Evolutionary conservation across 2,113 vertebrate genomes (phyloP).

Genomic region (Tiliqua scincoides): DNA sequence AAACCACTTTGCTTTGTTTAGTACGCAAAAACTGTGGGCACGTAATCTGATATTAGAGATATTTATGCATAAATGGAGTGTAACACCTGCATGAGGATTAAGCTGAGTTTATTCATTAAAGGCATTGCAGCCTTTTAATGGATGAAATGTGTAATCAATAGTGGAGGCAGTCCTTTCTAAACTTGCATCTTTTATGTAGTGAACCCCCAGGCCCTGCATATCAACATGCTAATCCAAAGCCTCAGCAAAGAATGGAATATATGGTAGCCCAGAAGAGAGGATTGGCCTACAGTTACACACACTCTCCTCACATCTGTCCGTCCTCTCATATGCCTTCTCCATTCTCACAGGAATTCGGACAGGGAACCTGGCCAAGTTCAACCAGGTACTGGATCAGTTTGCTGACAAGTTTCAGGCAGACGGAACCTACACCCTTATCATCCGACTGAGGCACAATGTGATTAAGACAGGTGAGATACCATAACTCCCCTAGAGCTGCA

Average conservation of each 20-base stretch:
- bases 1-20: neutral
- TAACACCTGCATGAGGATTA: neutral
- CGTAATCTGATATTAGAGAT: neutral
- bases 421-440: slow-evolving; percentile 97
- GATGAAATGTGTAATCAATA: neutral
- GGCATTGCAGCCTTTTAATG: neutral
- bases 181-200: neutral
- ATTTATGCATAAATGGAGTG: neutral
- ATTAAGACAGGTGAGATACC: slow-evolving; percentile 91
- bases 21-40: neutral
- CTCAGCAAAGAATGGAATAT: neutral
- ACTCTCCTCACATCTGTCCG: fast-evolving
- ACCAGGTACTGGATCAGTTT: slow-evolving; percentile 95
- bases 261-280: neutral
- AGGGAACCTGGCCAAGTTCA: slow-evolving; percentile 96
- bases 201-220: fast-evolving
- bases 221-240: neutral
- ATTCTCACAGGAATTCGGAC: slow-evolving; percentile 86
- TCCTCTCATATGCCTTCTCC: neutral
- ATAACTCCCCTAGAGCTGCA: neutral
- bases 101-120: neutral
- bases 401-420: slow-evolving; percentile 97
- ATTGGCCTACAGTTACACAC: fast-evolving
- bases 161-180: neutral
- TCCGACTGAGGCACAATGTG: slow-evolving; percentile 96